These are phyloP conservation scores for Smutsia temminckii DNA, from an alignment of 2,797 vertebrate species.

Conservation along the genomic window DNA sequence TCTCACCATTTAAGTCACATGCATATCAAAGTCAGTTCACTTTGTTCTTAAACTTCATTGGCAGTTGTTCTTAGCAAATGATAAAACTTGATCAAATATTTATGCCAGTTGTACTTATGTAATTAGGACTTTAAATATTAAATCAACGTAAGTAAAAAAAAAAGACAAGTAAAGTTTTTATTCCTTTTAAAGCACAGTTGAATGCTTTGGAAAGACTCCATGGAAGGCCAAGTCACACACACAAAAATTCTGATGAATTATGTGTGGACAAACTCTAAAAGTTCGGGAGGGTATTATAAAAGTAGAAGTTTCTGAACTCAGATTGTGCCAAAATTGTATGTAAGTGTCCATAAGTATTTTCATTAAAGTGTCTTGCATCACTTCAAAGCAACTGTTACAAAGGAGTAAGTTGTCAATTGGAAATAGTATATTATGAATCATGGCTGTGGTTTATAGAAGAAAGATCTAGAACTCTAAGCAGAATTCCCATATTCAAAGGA, in stretches of 20 bases:
- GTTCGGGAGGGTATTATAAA: background rate
- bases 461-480: background rate
- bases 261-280: background rate
- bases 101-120: background rate
- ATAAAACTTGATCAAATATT: constrained; percentile 46
- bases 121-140: constrained; percentile 62
- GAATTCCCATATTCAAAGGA: background rate
- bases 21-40: background rate
- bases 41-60: constrained; percentile 27
- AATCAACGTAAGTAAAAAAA: constrained; percentile 7
- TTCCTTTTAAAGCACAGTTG: background rate
- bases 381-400: background rate
- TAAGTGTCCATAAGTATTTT: background rate
- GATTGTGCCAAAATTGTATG: background rate
- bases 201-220: constrained; percentile 25
- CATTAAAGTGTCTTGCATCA: background rate
- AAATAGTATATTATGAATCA: background rate
- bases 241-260: constrained; percentile 33
- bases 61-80: background rate
- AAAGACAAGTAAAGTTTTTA: background rate
- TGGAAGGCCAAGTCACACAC: background rate
- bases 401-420: background rate
- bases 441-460: background rate
- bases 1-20: background rate
- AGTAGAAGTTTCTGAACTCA: background rate